Conservation (phyloP, 2,888 invertebrate genomes). For the Xylota segnis region DNA sequence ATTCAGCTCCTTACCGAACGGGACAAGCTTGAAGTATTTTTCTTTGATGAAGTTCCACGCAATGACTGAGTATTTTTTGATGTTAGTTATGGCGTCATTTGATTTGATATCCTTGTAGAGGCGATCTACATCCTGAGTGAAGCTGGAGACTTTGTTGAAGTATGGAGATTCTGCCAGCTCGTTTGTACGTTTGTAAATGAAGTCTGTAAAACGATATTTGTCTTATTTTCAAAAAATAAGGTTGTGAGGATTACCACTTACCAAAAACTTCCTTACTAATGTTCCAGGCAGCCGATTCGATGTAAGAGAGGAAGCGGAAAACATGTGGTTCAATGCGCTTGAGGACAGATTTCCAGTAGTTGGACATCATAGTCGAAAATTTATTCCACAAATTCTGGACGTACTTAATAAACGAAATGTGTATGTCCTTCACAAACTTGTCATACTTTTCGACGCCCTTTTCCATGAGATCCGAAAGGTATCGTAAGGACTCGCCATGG, state of each 20-base stretch:
- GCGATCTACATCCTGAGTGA: constrained; percentile 92
- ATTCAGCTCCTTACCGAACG: constrained; percentile 88
- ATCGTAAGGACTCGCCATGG: constrained; percentile 91
- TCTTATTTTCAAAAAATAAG: not conserved
- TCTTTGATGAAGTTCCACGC: constrained; percentile 89
- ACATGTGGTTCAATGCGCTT: constrained; percentile 92
- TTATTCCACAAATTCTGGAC: constrained; percentile 91
- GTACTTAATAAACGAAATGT: constrained; percentile 88
- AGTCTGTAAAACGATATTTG: constrained; percentile 85
- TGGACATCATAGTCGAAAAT: constrained; percentile 87
- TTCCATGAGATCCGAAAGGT: constrained; percentile 89
- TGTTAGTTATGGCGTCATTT: constrained; percentile 91
- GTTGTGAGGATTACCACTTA: constrained; percentile 76
- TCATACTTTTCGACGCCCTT: constrained; percentile 91
- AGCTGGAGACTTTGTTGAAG: constrained; percentile 91
- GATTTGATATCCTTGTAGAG: constrained; percentile 91
- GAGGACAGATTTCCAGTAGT: constrained; percentile 90
- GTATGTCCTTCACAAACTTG: constrained; percentile 91
- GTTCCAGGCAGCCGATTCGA: constrained; percentile 90
- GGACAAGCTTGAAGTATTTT: constrained; percentile 88
- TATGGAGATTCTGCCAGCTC: constrained; percentile 93
- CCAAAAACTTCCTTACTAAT: constrained; percentile 90
- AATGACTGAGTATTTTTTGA: constrained; percentile 90
- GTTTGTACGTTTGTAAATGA: constrained; percentile 91
- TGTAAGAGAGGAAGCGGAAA: constrained; percentile 90